Evolutionary conservation across 2,797 vertebrate genomes (phyloP).

Genomic region (Tokudaia muenninki): DNA sequence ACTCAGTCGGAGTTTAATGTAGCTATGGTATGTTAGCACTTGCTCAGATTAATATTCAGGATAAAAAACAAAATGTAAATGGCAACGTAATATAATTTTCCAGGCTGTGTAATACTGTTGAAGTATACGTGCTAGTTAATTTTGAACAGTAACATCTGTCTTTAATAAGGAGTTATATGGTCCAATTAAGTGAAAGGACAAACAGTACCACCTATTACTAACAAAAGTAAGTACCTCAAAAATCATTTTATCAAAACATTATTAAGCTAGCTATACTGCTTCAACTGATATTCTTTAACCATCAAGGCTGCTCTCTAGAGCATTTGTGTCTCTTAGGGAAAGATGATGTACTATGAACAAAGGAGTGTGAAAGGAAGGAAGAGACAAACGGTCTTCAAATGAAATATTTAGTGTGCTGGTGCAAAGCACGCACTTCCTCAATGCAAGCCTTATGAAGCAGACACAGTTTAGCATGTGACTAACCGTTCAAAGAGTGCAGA

Average conservation of each 20-base stretch:
- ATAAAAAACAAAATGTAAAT: constrained; percentile 43
- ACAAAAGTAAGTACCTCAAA: constrained; percentile 2
- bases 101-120: constrained; percentile 18
- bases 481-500: constrained; percentile 60
- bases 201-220: not conserved
- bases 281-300: not conserved
- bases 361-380: constrained; percentile 65
- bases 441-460: constrained; percentile 74
- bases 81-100: constrained; percentile 15
- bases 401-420: constrained; percentile 80
- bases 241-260: constrained; percentile 39
- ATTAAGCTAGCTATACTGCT: constrained; percentile 14
- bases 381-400: constrained; percentile 77
- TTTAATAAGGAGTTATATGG: constrained; percentile 36
- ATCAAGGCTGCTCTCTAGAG: constrained; percentile 48
- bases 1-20: constrained; percentile 36
- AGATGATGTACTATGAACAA: constrained; percentile 58
- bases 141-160: constrained; percentile 17
- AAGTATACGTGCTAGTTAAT: not conserved
- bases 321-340: constrained; percentile 34
- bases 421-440: constrained; percentile 86
- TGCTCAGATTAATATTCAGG: constrained; percentile 41
- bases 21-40: constrained; percentile 21
- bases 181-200: constrained; percentile 52
- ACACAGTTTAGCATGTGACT: constrained; percentile 67